Evolutionary conservation across 2,888 invertebrate genomes (phyloP).

Genomic region (Rhodophaea formosa): DNA sequence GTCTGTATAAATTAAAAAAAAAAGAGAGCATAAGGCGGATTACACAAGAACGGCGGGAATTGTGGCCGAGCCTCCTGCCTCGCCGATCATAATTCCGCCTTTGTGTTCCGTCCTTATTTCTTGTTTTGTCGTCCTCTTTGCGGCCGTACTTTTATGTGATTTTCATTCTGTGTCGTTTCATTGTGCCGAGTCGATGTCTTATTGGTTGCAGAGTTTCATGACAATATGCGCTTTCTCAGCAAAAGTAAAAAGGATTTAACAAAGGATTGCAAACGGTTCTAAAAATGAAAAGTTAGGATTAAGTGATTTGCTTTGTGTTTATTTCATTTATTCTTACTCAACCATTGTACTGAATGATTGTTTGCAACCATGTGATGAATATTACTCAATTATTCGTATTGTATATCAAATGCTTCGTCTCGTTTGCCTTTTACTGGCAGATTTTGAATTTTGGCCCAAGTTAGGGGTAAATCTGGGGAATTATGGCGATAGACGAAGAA

Average conservation of each 20-base stretch:
- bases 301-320: too few relatives aligned
- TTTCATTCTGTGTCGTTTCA: slow-evolving; percentile 5
- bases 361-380: too few relatives aligned
- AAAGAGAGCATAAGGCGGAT: slow-evolving; percentile 7
- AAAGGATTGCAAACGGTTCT: not conserved
- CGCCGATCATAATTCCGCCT: slow-evolving; percentile 7
- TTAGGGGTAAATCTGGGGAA: too few relatives aligned
- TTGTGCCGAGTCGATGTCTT: slow-evolving; percentile 8
- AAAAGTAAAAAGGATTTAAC: not conserved
- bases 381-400: too few relatives aligned
- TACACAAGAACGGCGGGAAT: slow-evolving; percentile 8
- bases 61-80: slow-evolving; percentile 1
- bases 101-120: not conserved
- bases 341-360: too few relatives aligned
- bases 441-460: too few relatives aligned
- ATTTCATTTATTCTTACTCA: too few relatives aligned
- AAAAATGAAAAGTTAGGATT: too few relatives aligned
- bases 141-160: slow-evolving; percentile 5
- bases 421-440: too few relatives aligned
- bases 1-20: not conserved
- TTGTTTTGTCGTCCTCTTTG: slow-evolving; percentile 8
- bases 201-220: slow-evolving; percentile 9
- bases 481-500: too few relatives aligned
- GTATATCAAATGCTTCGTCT: too few relatives aligned
- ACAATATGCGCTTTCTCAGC: not conserved